A percentile compares a stretch with the other conserved stretches of the same genome.
Conservation (phyloP, 1,140 invertebrate genomes). For the Aleiodes sp. region DNA sequence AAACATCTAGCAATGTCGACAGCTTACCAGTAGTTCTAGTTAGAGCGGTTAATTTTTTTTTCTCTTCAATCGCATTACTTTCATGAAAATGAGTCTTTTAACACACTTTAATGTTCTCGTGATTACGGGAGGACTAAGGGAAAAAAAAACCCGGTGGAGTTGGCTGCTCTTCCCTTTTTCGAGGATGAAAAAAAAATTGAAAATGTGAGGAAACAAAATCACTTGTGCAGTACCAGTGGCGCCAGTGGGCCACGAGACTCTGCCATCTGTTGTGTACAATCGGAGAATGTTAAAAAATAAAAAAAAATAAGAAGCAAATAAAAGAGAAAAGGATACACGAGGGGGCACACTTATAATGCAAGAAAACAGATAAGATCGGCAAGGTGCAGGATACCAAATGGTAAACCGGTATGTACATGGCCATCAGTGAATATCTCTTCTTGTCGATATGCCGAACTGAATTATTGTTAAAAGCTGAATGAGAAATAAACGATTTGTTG, state of each 20-base stretch:
- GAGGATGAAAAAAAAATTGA: background rate
- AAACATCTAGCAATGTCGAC: background rate
- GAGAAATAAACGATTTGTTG: constrained; percentile 9
- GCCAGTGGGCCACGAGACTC: constrained; percentile 32
- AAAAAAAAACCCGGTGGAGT: no score
- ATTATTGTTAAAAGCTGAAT: background rate
- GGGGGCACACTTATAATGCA: background rate
- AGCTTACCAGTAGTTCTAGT: constrained; percentile 10
- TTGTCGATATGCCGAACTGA: constrained; percentile 6
- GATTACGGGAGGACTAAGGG: no score
- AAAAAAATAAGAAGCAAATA: no score
- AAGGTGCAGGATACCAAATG: constrained; percentile 29
- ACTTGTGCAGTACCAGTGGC: constrained; percentile 17
- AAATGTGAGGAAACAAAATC: background rate
- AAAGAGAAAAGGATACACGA: constrained; percentile 8
- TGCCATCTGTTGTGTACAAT: constrained; percentile 46
- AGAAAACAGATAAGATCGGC: constrained; percentile 47
- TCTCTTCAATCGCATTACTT: background rate
- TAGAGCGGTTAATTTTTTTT: background rate
- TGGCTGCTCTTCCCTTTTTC: background rate
- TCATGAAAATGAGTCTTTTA: background rate
- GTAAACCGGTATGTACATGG: constrained; percentile 43
- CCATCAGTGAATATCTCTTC: constrained; percentile 24
- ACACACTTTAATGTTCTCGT: background rate
- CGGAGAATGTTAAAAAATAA: no score